Evolutionary conservation across 2,888 invertebrate genomes (phyloP), one percentile per base, ranked within the genome.

Genomic region (Dichetophora obliterata): DNA sequence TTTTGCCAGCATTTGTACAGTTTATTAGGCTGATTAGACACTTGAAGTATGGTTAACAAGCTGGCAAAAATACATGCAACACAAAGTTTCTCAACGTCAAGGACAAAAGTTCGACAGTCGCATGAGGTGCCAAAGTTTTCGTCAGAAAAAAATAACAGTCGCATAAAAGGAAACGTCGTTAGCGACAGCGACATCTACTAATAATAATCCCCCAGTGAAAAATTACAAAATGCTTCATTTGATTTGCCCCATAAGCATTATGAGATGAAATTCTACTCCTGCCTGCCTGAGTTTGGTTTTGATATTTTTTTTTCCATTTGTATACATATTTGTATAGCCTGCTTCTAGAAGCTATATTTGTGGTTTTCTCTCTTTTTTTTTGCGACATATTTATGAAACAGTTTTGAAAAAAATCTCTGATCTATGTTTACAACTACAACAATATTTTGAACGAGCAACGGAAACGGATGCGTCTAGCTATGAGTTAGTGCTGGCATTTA

Each of bases 151-250:
- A 43, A 43, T 2, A 43, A 43, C 43, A 11, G 14, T 14, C 1
- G 43, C 43, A 43, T 43, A 43, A 43, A 43, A 43, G 43, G 11
- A 43, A 43, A 43, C 68, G 8, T 48, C 50, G 50, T 59, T 59
- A 27, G 11, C 43, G 43, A 43, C 43, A 61, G 9, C 54, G 6
- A 27, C 52, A 71, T 14, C 48, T 52, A 59, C 24, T 72, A 82
- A 83, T 84, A 85, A 85, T 85, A 83, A 86, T 84, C 83, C 86
- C 83, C 83, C 73, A 82, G 81, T 87, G 86, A 87, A 86, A 87
- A 86, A 87, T 86, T 87, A 86, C 85, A 81, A 86, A 82, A 84
- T 82, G 83, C 82, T 83, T 83, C 84, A 87, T 86, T 87, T 86
- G 83, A 86, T 84, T 83, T 83, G 82, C 83, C 78, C 84, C 81